Evolutionary conservation across 1,140 invertebrate genomes (phyloP).

Genomic region (Drosophila sp.): DNA sequence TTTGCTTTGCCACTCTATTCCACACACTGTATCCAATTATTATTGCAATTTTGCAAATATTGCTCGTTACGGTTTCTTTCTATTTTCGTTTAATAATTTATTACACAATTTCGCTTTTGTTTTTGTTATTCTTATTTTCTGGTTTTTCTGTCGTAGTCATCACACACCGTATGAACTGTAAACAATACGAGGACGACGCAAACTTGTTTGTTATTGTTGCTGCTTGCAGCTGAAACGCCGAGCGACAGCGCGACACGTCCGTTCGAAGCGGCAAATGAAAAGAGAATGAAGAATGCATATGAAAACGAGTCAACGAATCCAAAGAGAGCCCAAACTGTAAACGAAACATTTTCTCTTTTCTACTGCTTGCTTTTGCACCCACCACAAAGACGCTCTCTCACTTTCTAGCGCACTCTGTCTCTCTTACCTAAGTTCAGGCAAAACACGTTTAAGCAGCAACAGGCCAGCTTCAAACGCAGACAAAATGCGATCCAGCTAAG

Average conservation of each 20-base stretch:
- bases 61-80: slow-evolving; percentile 17
- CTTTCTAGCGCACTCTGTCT: background rate
- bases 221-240: slow-evolving; percentile 27
- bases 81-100: slow-evolving; percentile 20
- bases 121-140: slow-evolving; percentile 11
- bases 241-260: slow-evolving; percentile 55
- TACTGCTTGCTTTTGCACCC: background rate
- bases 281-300: slow-evolving; percentile 47
- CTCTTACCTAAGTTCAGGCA: slow-evolving; percentile 1
- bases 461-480: background rate
- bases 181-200: slow-evolving; percentile 47
- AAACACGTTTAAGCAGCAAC: slow-evolving; percentile 14
- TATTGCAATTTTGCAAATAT: slow-evolving; percentile 23
- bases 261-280: slow-evolving; percentile 51
- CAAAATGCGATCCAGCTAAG: slow-evolving; percentile 12
- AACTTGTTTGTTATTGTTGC: slow-evolving; percentile 40
- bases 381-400: background rate
- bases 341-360: slow-evolving; percentile 11
- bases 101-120: slow-evolving; percentile 35
- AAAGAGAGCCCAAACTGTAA: slow-evolving; percentile 23
- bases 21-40: slow-evolving; percentile 18
- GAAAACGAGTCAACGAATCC: slow-evolving; percentile 19
- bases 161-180: slow-evolving; percentile 20
- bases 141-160: slow-evolving; percentile 2
- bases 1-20: slow-evolving; percentile 18